Evolutionary conservation across 2,888 invertebrate genomes (phyloP).

Genomic region (Aporophyla nigra): DNA sequence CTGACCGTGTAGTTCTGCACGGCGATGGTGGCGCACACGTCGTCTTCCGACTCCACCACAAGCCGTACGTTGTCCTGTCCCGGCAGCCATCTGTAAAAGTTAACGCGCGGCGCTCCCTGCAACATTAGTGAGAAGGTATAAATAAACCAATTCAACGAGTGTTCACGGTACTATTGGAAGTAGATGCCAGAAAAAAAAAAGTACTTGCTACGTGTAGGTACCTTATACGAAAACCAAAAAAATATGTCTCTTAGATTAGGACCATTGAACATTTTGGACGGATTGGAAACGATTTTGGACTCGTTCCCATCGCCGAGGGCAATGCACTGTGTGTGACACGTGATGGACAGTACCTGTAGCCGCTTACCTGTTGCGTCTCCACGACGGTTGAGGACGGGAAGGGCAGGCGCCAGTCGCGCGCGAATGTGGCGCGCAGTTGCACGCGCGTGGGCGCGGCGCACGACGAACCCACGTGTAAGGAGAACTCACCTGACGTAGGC

Average conservation of each 20-base stretch:
- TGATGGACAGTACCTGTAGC: neutral
- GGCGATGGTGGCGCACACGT: conserved; percentile 82
- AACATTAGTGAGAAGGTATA: neutral
- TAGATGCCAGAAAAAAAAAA: neutral
- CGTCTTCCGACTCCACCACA: conserved; percentile 77
- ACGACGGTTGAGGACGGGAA: conserved; percentile 64
- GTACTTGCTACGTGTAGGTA: neutral
- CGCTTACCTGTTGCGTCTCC: conserved; percentile 71
- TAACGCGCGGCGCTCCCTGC: conserved; percentile 80
- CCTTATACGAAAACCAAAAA: neutral
- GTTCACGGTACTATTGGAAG: neutral
- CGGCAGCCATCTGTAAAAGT: conserved; percentile 76
- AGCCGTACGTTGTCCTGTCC: conserved; percentile 81
- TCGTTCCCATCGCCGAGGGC: neutral
- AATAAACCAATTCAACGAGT: neutral
- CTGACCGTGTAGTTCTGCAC: conserved; percentile 81
- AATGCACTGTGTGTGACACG: neutral
- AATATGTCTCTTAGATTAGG: too few species aligned
- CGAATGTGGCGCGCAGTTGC: conserved; percentile 68
- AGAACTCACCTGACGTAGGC: conserved; percentile 72
- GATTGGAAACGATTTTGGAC: too few species aligned
- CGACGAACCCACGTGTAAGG: conserved; percentile 83
- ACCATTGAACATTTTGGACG: too few species aligned
- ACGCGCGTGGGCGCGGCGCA: conserved; percentile 73
- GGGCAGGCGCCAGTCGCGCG: conserved; percentile 75